Percentiles rank a stretch among this genome's conserved stretches.
phyloP scores from a whole-genome alignment of 2,888 invertebrate genomes.

The Dolomedes plantarius region DNA sequence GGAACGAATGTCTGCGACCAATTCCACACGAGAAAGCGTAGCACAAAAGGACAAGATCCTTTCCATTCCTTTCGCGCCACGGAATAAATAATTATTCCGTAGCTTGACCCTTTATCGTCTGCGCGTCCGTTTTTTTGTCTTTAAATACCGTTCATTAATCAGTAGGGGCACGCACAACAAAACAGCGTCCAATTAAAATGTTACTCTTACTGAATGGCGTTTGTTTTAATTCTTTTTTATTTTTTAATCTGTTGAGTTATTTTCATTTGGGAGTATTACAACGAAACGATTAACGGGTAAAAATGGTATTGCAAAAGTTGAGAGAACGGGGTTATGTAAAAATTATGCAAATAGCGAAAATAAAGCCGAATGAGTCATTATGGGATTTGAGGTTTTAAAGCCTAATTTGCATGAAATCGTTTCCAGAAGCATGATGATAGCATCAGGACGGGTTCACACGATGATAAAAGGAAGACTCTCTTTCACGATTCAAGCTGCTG shows the following conservation, averaged over 20 bases:
- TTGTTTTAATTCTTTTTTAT: neutral
- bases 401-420: no score
- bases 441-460: no score
- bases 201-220: neutral
- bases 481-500: no score
- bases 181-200: conserved; percentile 13
- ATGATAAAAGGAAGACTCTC: no score
- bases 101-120: neutral
- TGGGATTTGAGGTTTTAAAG: no score
- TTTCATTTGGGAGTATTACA: conserved; percentile 7
- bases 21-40: conserved; percentile 1
- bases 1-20: neutral
- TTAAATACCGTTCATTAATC: conserved; percentile 22
- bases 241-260: neutral
- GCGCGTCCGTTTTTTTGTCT: neutral
- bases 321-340: neutral
- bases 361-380: no score
- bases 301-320: neutral
- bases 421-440: no score
- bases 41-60: neutral
- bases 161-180: neutral
- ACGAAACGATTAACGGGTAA: conserved; percentile 5
- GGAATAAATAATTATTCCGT: conserved; percentile 6
- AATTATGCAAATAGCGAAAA: neutral
- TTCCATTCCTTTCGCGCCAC: neutral